phyloP scores from a whole-genome alignment of 2,888 invertebrate genomes.

The Acanthosepion esculentum region DNA sequence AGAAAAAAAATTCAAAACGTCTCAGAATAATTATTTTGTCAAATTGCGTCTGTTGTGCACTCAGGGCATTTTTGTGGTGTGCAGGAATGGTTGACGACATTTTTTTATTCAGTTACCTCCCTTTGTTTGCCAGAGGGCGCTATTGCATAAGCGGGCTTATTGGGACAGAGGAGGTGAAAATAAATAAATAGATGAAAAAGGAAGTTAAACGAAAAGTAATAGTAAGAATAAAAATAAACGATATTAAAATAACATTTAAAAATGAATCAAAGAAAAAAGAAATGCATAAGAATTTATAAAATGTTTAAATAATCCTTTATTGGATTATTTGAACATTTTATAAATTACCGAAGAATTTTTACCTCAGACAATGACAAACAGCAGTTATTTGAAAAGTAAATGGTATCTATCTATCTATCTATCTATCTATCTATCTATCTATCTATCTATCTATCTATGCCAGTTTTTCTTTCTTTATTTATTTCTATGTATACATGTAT shows the following conservation, averaged over 20 bases:
- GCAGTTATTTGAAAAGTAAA: no score
- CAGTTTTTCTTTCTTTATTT: no score
- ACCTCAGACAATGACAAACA: neutral
- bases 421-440: no score
- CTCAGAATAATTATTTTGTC: conserved; percentile 9
- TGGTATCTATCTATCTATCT: no score
- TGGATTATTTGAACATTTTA: no score
- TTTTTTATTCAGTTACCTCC: neutral
- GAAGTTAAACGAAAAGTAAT: neutral
- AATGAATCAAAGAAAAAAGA: neutral
- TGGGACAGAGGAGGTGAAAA: neutral
- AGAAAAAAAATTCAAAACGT: neutral
- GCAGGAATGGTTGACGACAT: neutral
- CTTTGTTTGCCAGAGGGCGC: neutral
- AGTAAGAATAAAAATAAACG: neutral
- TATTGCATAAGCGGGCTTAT: neutral
- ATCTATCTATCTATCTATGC: no score
- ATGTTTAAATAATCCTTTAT: neutral
- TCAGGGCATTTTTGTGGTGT: conserved; percentile 1
- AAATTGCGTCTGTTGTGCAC: neutral
- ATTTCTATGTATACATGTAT: no score
- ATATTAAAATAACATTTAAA: neutral
- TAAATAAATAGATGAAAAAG: neutral
- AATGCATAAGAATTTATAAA: neutral
- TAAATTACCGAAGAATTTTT: neutral